Percentiles rank a stretch among this genome's conserved stretches.
phyloP scores from a whole-genome alignment of 2,113 vertebrate species.

The Hypanus sabinus region DNA sequence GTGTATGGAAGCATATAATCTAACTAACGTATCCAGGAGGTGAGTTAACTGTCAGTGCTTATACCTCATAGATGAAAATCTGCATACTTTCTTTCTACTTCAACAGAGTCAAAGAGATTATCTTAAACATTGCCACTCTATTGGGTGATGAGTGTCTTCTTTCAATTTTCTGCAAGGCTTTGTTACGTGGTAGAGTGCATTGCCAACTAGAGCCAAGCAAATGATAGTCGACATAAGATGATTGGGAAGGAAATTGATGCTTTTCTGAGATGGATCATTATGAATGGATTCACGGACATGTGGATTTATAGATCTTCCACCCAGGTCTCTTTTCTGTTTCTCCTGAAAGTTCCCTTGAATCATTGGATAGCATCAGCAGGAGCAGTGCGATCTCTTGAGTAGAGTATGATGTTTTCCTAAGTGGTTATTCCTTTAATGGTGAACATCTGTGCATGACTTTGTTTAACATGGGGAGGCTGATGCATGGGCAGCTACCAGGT shows the following conservation, averaged over 20 bases:
- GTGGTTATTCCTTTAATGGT: too few relatives aligned
- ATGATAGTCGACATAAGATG: background rate
- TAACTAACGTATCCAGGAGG: background rate
- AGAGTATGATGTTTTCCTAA: too few relatives aligned
- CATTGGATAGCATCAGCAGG: too few relatives aligned
- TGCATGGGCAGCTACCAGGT: too few relatives aligned
- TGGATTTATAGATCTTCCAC: background rate
- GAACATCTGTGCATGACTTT: too few relatives aligned
- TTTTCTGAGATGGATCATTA: background rate
- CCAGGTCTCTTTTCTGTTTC: background rate
- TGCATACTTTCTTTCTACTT: background rate
- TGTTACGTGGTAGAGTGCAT: background rate
- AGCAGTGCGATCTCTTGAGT: too few relatives aligned
- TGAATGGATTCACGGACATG: background rate
- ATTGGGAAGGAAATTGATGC: background rate
- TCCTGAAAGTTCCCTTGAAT: background rate
- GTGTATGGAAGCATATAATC: background rate
- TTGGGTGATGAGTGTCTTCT: conserved; percentile 5
- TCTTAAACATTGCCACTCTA: background rate
- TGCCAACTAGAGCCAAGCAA: background rate
- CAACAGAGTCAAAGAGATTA: background rate
- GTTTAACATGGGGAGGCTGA: too few relatives aligned
- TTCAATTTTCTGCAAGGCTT: background rate
- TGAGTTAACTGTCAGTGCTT: background rate
- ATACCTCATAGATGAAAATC: background rate